A percentile compares a stretch with the other conserved stretches of the same genome.
Evolutionary conservation across 2,113 vertebrate species (phyloP).

Genomic region (Tyto alba): DNA sequence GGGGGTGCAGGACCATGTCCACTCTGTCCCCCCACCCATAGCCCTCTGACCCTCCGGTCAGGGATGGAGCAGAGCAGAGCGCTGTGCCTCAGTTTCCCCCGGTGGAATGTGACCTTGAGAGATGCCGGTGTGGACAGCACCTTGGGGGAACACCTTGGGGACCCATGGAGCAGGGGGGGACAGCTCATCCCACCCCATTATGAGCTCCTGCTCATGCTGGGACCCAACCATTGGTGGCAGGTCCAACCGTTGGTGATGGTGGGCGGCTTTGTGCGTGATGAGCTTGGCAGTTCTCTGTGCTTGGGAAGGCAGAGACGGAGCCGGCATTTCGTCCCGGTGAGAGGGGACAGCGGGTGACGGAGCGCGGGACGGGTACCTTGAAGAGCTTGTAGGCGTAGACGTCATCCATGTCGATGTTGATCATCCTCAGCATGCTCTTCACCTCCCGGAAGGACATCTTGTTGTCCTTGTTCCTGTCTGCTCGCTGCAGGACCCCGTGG

Average conservation of each 20-base stretch:
- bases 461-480: slow-evolving; percentile 90
- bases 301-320: background rate
- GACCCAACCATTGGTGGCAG: fast-evolving
- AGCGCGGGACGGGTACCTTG: slow-evolving; percentile 72
- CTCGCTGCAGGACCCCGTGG: slow-evolving; percentile 83
- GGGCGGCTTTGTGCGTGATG: background rate
- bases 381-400: slow-evolving; percentile 86
- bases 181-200: background rate
- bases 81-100: background rate
- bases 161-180: background rate
- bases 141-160: background rate
- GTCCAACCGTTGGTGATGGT: too few relatives aligned
- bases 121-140: background rate
- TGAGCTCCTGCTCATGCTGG: background rate
- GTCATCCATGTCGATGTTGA: slow-evolving; percentile 92
- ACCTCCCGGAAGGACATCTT: slow-evolving; percentile 95
- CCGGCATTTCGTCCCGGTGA: fast-evolving
- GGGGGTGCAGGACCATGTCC: fast-evolving
- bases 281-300: background rate
- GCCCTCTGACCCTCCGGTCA: background rate
- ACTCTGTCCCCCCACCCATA: background rate
- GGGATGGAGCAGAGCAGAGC: background rate
- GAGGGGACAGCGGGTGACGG: fast-evolving
- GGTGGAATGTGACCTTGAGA: background rate
- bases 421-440: slow-evolving; percentile 88